Evolutionary conservation across 2,113 vertebrate genomes (phyloP).

Genomic region (Colossoma macropomum): DNA sequence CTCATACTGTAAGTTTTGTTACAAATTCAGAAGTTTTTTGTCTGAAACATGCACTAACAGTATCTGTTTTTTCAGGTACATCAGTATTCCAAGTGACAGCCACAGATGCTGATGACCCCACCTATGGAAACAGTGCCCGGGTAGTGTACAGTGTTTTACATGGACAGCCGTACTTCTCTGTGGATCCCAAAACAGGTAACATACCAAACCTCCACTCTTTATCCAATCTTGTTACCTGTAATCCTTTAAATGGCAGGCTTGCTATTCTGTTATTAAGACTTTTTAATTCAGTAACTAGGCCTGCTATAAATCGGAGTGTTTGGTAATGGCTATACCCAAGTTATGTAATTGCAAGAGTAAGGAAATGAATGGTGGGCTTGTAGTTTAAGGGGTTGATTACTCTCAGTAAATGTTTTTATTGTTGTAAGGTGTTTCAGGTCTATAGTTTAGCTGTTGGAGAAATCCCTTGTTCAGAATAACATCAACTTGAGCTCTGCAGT

Average conservation of each 20-base stretch:
- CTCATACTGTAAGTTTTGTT: too few species aligned
- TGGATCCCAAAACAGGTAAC: conserved; percentile 95
- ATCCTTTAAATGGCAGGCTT: too few species aligned
- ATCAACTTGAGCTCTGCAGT: conserved; percentile 15
- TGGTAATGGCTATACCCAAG: too few species aligned
- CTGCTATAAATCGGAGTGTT: background rate
- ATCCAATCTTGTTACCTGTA: background rate
- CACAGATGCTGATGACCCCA: conserved; percentile 93
- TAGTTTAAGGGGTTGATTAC: background rate
- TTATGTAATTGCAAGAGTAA: background rate
- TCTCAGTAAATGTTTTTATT: background rate
- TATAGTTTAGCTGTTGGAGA: background rate
- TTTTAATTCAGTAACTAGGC: too few species aligned
- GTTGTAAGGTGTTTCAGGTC: background rate
- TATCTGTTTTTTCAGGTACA: conserved; percentile 78
- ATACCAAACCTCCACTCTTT: background rate
- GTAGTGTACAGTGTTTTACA: conserved; percentile 97
- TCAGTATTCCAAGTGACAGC: conserved; percentile 96
- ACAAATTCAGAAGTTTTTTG: too few species aligned
- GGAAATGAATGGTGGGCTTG: background rate
- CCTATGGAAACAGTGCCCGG: conserved; percentile 94
- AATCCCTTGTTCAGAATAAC: background rate
- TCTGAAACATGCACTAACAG: too few species aligned
- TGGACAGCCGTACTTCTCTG: conserved; percentile 97
- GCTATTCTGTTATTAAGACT: too few species aligned